Base-by-base conservation (phyloP, 2,797 vertebrate species). In the Sylvia borin region DNA sequence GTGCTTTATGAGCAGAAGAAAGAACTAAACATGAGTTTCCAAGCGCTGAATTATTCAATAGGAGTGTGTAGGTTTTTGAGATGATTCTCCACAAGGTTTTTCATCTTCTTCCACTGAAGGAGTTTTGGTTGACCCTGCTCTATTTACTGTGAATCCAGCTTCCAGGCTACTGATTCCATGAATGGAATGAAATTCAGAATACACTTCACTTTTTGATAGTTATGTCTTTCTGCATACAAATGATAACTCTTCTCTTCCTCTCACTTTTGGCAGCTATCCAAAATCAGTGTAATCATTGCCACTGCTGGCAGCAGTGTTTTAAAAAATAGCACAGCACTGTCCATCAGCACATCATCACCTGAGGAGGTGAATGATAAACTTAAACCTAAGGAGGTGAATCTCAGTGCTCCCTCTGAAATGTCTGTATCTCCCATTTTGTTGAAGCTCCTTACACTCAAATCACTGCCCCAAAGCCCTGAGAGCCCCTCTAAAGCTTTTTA, bases 11-110 rank as follows among this genome's bases (percentile, higher is more conserved):
- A 75, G 31, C 48, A 57, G 70, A 68, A 91, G n/a, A 2, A 68
- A 36, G 43, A 92, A 38, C 71, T 72, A n/a, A 95, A 90, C 26
- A 32, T 31, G 54, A 40, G 38, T 75, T 88, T 88, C 66, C 40
- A n/a, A 17, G 27, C 7, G 12, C 57, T 91, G 75, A 94, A 92
- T 93, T 83, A 93, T 91, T 89, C 81, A 92, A 25, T 5, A 71
- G 38, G 38, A 68, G 3, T 4, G 13, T 43, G 40, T 5, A 32
- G 45, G 24, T 11, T 73, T 91, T 78, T 60, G 27, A 94, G 85
- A 12, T 48, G n/a, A 61, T 75, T 81, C 68, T 81, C 25, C n/a
- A 36, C 25, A 11, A 60, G 20, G 51, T 13, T 93, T 91, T 91
- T 91, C 54, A 66, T 54, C 53, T 74, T 34, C 61, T 66, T 67